Percentiles rank a stretch among this genome's conserved stretches.
Conservation (phyloP, 2,113 vertebrate genomes). For the Dendrocopos noguchii region DNA sequence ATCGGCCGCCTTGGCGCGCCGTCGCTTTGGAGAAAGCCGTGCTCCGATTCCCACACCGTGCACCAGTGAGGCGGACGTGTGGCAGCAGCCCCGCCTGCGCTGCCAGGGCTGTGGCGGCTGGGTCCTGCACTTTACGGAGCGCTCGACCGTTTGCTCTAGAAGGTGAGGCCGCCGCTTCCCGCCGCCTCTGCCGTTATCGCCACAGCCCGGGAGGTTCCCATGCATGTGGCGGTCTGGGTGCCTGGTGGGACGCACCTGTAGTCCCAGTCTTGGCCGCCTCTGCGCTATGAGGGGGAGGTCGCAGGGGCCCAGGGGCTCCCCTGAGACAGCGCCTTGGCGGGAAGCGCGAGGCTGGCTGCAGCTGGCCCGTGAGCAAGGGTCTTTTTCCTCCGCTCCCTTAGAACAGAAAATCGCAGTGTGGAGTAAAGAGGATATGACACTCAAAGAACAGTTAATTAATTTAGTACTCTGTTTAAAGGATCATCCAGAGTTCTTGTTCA, state of each 20-base stretch:
- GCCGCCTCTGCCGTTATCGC: neutral
- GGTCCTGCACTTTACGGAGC: neutral
- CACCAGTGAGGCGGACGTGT: neutral
- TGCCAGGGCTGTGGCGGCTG: no score
- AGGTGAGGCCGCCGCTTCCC: neutral
- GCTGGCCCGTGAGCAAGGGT: accelerated
- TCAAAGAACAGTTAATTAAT: neutral
- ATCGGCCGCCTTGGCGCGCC: no score
- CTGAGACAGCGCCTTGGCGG: neutral
- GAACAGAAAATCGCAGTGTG: accelerated
- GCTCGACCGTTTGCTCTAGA: neutral
- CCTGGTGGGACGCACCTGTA: no score
- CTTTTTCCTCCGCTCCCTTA: neutral
- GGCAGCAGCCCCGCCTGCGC: neutral
- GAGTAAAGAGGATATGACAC: accelerated
- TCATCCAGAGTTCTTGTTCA: neutral
- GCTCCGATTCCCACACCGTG: no score
- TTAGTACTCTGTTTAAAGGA: neutral
- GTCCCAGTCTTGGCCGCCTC: neutral
- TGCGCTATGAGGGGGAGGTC: neutral
- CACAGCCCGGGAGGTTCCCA: neutral
- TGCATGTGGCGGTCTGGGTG: no score
- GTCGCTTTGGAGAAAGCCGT: neutral
- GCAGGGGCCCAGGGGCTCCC: accelerated
- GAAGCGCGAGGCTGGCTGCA: no score